These are phyloP conservation scores for Ranitomeya imitator DNA, from an alignment of 2,113 vertebrate genomes.

Conservation along the genomic window DNA sequence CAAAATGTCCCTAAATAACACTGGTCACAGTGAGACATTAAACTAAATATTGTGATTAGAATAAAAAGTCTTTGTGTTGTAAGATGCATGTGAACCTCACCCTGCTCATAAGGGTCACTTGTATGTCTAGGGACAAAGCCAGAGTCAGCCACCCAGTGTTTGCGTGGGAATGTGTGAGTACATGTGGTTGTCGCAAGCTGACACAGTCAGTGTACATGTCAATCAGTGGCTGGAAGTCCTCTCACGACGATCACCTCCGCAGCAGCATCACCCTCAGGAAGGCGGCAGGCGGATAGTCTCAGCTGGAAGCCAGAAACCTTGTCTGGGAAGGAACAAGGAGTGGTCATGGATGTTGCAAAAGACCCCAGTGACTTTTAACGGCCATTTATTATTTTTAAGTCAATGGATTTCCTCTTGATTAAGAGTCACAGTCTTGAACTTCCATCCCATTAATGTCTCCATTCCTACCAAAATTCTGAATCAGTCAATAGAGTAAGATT, in stretches of 20 bases:
- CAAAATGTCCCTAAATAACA: background rate
- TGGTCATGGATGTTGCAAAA: slow-evolving; percentile 20
- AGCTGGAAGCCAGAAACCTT: slow-evolving; percentile 62
- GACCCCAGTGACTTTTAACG: slow-evolving; percentile 17
- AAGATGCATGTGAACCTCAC: background rate
- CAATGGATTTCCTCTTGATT: slow-evolving; percentile 10
- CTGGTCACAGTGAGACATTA: background rate
- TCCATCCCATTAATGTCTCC: background rate
- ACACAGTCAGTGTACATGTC: slow-evolving; percentile 27
- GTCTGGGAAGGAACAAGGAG: slow-evolving; percentile 54
- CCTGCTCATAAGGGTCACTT: background rate
- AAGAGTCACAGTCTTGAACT: background rate
- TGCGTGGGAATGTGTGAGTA: background rate
- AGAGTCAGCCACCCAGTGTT: background rate
- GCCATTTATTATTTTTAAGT: slow-evolving; percentile 26
- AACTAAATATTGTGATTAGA: slow-evolving; percentile 10
- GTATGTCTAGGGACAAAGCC: background rate
- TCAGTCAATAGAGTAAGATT: background rate
- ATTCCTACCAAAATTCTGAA: background rate
- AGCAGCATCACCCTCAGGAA: slow-evolving; percentile 64
- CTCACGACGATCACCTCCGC: slow-evolving; percentile 15
- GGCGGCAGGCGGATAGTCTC: slow-evolving; percentile 61
- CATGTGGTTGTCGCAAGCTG: slow-evolving; percentile 13
- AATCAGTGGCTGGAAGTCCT: slow-evolving; percentile 62
- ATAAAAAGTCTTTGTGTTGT: background rate